phyloP scores from a whole-genome alignment of 2,888 invertebrate species.

The Keiferia lycopersicella region DNA sequence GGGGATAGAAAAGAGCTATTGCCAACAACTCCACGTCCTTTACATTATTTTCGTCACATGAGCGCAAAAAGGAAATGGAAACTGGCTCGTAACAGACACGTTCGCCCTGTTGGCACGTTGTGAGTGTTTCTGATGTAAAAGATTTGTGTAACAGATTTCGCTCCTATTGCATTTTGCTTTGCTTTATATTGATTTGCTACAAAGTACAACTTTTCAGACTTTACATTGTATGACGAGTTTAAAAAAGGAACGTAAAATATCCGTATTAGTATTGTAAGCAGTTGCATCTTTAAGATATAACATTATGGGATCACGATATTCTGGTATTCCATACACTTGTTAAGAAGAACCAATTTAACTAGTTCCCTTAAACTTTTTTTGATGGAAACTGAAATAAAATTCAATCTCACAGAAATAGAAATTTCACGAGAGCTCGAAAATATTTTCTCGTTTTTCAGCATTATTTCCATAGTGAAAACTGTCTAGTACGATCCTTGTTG shows the following conservation, averaged over 20 bases:
- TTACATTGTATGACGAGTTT: background rate
- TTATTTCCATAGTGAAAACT: too few relatives aligned
- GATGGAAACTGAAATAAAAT: too few relatives aligned
- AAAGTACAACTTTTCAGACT: background rate
- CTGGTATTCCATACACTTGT: too few relatives aligned
- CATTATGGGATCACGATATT: too few relatives aligned
- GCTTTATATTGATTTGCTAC: conserved; percentile 13
- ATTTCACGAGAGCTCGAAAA: background rate
- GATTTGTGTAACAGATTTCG: conserved; percentile 17
- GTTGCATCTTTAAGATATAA: too few relatives aligned
- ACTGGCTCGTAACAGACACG: background rate
- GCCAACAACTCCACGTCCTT: background rate
- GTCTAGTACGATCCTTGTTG: too few relatives aligned
- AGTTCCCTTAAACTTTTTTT: too few relatives aligned
- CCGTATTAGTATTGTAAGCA: too few relatives aligned
- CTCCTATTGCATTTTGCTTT: conserved; percentile 4
- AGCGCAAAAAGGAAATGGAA: background rate
- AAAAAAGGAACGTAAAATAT: background rate
- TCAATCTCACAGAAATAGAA: too few relatives aligned
- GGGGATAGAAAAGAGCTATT: too few relatives aligned
- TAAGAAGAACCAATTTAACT: too few relatives aligned
- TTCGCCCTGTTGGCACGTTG: conserved; percentile 12
- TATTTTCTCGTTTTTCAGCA: background rate
- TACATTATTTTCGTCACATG: background rate
- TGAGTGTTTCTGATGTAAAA: conserved; percentile 13